phyloP scores from a whole-genome alignment of 2,113 vertebrate genomes.

The Morphnarchus princeps region DNA sequence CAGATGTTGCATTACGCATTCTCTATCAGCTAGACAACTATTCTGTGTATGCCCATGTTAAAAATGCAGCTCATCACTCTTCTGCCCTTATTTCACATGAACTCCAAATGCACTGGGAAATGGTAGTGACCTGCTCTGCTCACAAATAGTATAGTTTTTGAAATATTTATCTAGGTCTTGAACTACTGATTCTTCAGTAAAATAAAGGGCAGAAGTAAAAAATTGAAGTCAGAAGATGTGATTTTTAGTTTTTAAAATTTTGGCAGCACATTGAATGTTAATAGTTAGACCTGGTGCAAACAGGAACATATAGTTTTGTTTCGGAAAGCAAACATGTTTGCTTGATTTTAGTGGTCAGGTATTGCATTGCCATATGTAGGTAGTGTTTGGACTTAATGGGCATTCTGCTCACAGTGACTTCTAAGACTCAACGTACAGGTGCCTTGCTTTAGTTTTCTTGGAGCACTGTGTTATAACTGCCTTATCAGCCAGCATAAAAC shows the following conservation, averaged over 20 bases:
- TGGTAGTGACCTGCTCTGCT: slow-evolving; percentile 49
- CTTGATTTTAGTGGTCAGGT: background rate
- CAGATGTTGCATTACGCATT: slow-evolving; percentile 74
- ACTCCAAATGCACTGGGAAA: slow-evolving; percentile 65
- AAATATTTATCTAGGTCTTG: slow-evolving; percentile 72
- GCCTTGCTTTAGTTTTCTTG: background rate
- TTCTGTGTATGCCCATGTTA: slow-evolving; percentile 51
- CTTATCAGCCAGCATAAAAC: background rate
- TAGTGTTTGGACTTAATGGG: background rate
- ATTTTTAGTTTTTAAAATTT: too few relatives aligned
- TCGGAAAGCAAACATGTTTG: background rate
- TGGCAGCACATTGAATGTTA: too few relatives aligned
- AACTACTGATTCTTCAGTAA: slow-evolving; percentile 62
- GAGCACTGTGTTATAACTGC: background rate
- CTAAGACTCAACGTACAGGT: background rate
- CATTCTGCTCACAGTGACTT: background rate
- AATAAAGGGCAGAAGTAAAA: background rate
- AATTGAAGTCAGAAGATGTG: too few relatives aligned
- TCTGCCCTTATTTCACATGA: slow-evolving; percentile 67
- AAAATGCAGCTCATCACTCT: slow-evolving; percentile 57
- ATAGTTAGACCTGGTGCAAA: background rate
- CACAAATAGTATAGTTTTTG: slow-evolving; percentile 63
- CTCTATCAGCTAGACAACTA: slow-evolving; percentile 68
- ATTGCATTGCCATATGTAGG: background rate
- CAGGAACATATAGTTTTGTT: background rate